A percentile compares a stretch with the other conserved stretches of the same genome.
phyloP scores from a whole-genome alignment of 2,113 vertebrate genomes.

The Fulmarus glacialis region DNA sequence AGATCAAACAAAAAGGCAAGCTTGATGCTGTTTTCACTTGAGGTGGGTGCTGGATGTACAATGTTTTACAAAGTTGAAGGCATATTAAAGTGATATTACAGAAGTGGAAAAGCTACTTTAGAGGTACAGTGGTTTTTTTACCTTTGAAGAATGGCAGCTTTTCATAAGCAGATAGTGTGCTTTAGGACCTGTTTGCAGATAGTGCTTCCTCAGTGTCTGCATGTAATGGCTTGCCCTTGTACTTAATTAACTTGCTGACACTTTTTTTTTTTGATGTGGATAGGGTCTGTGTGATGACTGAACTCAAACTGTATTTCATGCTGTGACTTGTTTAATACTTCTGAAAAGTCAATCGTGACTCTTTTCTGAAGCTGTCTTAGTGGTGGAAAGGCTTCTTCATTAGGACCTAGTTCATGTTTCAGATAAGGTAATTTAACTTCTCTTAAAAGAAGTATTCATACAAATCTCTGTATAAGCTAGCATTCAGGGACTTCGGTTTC shows the following conservation, averaged over 20 bases:
- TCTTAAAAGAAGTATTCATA: neutral
- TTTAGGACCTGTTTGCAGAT: neutral
- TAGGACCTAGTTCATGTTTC: neutral
- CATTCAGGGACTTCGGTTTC: fast-evolving
- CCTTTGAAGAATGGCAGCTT: neutral
- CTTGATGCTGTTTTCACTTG: neutral
- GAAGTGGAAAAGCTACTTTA: neutral
- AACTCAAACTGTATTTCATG: neutral
- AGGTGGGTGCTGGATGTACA: neutral
- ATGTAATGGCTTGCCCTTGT: neutral
- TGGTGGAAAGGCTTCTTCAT: neutral
- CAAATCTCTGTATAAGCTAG: neutral
- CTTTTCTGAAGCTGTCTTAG: neutral
- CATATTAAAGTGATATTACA: neutral
- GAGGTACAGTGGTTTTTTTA: neutral
- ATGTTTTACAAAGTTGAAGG: neutral
- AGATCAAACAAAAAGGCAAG: neutral
- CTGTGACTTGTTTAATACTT: conserved; percentile 21
- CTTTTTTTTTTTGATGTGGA: neutral
- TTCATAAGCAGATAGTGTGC: neutral
- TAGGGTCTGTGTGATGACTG: neutral
- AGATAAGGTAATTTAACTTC: neutral
- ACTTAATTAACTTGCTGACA: neutral
- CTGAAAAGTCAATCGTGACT: neutral
- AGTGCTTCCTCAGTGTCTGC: neutral